phyloP scores from a whole-genome alignment of 2,888 invertebrate genomes.

The Digitonthophagus gazella region DNA sequence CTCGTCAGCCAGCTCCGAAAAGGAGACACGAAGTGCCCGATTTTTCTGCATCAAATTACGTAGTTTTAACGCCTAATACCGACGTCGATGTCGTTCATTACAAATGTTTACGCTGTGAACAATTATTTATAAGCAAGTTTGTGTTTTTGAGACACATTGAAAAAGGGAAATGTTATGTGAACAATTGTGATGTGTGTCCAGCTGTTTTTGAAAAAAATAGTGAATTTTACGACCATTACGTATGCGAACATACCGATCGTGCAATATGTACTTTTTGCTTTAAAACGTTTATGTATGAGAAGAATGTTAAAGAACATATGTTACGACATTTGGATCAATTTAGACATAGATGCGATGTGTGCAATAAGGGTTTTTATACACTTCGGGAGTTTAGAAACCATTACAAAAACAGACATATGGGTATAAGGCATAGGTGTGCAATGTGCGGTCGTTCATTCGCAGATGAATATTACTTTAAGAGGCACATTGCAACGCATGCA shows the following conservation, averaged over 20 bases:
- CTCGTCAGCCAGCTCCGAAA: slow-evolving; percentile 39
- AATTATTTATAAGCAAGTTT: slow-evolving; percentile 49
- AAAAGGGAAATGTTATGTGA: slow-evolving; percentile 50
- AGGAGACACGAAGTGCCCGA: slow-evolving; percentile 46
- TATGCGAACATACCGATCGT: slow-evolving; percentile 45
- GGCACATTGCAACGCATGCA: slow-evolving; percentile 48
- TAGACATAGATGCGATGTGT: slow-evolving; percentile 48
- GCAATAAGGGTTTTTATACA: slow-evolving; percentile 51
- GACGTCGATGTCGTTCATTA: slow-evolving; percentile 47
- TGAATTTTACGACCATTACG: slow-evolving; percentile 47
- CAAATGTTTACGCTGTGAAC: slow-evolving; percentile 49
- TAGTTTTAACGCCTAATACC: slow-evolving; percentile 42
- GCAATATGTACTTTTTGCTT: slow-evolving; percentile 51
- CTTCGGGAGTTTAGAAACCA: slow-evolving; percentile 50
- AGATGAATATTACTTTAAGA: slow-evolving; percentile 49
- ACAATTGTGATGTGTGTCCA: slow-evolving; percentile 48
- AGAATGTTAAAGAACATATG: slow-evolving; percentile 51
- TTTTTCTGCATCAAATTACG: slow-evolving; percentile 46
- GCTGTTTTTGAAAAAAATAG: slow-evolving; percentile 45
- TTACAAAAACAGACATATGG: slow-evolving; percentile 50
- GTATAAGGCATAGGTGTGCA: slow-evolving; percentile 48
- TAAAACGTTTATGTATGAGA: slow-evolving; percentile 50
- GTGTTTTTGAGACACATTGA: slow-evolving; percentile 49
- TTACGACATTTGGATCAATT: slow-evolving; percentile 50
- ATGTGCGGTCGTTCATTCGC: slow-evolving; percentile 49